phyloP scores from a whole-genome alignment of 2,888 invertebrate genomes.

The Eutolmus rufibarbis region DNA sequence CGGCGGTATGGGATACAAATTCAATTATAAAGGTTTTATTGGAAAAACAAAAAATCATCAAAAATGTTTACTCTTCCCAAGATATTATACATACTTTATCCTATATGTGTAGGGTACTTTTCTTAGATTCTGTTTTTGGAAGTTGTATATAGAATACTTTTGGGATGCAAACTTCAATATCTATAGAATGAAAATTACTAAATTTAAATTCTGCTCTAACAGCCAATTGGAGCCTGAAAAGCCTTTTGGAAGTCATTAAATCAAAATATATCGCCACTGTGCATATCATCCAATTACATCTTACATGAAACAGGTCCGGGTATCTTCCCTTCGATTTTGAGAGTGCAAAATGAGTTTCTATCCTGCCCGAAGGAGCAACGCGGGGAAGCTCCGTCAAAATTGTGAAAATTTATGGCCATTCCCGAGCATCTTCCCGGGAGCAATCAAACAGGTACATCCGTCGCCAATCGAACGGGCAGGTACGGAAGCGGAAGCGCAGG shows the following conservation, averaged over 20 bases:
- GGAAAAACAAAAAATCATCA: too few species aligned
- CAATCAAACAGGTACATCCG: constrained; percentile 15
- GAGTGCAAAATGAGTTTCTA: not conserved
- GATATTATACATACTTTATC: too few species aligned
- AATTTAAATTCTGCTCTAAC: not conserved
- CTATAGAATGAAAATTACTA: not conserved
- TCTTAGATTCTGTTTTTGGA: not conserved
- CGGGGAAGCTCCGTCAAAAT: not conserved
- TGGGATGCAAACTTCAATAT: not conserved
- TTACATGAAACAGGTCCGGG: not conserved
- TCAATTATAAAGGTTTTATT: too few species aligned
- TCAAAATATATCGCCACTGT: not conserved
- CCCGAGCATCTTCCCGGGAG: not conserved
- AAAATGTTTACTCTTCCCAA: too few species aligned
- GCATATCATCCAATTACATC: not conserved
- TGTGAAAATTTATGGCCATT: not conserved
- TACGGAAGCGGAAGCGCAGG: not conserved
- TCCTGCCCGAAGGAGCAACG: not conserved
- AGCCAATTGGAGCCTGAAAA: not conserved
- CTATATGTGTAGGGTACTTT: not conserved
- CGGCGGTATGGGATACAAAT: too few species aligned
- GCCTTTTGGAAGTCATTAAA: not conserved
- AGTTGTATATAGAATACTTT: not conserved
- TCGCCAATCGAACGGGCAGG: not conserved
- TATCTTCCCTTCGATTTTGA: not conserved